Evolutionary conservation across 2,888 invertebrate genomes (phyloP).

Genomic region (Drosophila merina): DNA sequence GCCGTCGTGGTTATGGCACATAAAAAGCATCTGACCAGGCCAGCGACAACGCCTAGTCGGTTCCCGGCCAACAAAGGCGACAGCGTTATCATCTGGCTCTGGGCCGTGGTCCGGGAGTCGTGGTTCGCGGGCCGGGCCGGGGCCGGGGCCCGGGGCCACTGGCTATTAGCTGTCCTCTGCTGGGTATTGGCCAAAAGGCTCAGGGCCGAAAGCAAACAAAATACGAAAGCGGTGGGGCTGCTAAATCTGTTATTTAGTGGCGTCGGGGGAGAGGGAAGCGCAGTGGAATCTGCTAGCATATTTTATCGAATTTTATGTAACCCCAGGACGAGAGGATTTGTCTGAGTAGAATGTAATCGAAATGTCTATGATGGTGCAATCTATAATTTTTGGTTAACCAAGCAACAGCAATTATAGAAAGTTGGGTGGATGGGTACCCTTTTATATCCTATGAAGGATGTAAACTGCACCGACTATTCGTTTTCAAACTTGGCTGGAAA

Average conservation of each 20-base stretch:
- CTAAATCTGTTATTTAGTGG: conserved; percentile 76
- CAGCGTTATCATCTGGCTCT: conserved; percentile 38
- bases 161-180: conserved; percentile 2
- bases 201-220: conserved; percentile 67
- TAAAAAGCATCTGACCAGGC: conserved; percentile 53
- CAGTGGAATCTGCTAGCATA: conserved; percentile 44
- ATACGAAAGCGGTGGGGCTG: conserved; percentile 51
- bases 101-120: neutral
- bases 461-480: neutral
- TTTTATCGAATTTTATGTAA: conserved; percentile 40
- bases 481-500: neutral
- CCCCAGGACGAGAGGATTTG: neutral
- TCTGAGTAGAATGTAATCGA: conserved; percentile 7
- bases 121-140: no score
- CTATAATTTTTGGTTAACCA: neutral
- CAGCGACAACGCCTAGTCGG: conserved; percentile 35
- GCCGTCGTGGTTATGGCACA: conserved; percentile 59
- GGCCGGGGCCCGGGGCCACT: neutral
- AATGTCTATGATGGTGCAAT: conserved; percentile 2
- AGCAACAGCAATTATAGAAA: neutral
- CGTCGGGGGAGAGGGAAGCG: conserved; percentile 55
- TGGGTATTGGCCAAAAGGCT: conserved; percentile 19
- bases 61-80: conserved; percentile 46
- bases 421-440: neutral
- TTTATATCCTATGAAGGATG: neutral